A percentile compares a stretch with the other conserved stretches of the same genome.
These are phyloP conservation scores for Campoletis raptor DNA, from an alignment of 2,888 invertebrate species.

Conservation along the genomic window DNA sequence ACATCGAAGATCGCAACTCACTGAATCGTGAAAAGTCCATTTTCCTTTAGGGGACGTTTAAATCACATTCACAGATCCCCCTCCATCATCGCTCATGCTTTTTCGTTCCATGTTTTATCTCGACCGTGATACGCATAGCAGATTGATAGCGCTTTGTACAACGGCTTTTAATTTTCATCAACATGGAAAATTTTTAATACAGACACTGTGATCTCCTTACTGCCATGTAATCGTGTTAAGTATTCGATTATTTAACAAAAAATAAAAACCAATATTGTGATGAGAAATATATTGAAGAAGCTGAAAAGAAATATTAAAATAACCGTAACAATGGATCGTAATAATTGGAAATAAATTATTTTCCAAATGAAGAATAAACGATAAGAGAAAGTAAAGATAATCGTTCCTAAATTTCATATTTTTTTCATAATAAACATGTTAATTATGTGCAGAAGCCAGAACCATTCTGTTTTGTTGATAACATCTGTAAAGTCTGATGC, in stretches of 20 bases:
- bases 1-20: conserved; percentile 29
- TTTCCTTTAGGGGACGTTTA: conserved; percentile 53
- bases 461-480: neutral
- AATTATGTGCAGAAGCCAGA: neutral
- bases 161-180: conserved; percentile 19
- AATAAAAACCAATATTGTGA: neutral
- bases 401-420: too few relatives aligned
- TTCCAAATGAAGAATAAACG: neutral
- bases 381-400: neutral
- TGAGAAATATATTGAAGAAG: neutral
- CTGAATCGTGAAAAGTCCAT: conserved; percentile 58
- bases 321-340: neutral
- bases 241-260: neutral
- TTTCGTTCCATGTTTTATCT: neutral
- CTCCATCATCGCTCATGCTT: neutral
- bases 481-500: neutral
- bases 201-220: neutral
- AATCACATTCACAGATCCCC: conserved; percentile 58
- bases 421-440: too few relatives aligned
- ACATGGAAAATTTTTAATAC: neutral
- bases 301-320: neutral
- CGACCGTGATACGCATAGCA: conserved; percentile 28
- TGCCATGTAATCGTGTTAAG: neutral
- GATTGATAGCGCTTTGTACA: conserved; percentile 46
- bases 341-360: too few relatives aligned